Percentiles rank a stretch among this genome's conserved stretches.
Conservation (phyloP, 2,797 vertebrate genomes). For the Dermochelys coriacea region DNA sequence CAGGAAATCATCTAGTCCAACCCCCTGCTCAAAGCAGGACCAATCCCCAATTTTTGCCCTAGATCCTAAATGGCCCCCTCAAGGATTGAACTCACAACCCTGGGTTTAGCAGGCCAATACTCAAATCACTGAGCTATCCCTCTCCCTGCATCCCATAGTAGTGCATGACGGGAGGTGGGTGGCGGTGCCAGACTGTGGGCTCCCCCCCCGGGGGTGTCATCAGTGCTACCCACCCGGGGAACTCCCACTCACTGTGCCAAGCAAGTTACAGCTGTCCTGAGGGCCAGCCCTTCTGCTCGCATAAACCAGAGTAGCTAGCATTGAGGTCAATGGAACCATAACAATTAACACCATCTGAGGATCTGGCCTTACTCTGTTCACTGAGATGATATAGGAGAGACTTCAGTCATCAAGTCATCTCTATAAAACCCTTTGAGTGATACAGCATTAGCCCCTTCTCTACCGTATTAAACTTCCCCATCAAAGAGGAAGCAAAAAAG, state of each 20-base stretch:
- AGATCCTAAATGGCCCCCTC: no score
- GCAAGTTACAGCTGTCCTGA: neutral
- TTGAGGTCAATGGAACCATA: neutral
- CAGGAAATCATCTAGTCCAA: no score
- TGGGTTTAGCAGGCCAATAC: no score
- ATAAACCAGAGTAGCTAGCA: rapidly evolving
- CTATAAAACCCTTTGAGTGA: rapidly evolving
- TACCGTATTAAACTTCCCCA: neutral
- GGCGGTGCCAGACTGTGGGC: neutral
- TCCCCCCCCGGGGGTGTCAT: neutral
- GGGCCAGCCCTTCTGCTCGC: neutral
- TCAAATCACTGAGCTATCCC: no score
- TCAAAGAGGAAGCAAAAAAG: neutral
- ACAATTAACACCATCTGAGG: neutral
- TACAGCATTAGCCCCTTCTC: neutral
- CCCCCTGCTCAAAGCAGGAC: no score
- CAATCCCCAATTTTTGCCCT: no score
- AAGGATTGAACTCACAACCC: no score
- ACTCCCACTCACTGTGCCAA: neutral
- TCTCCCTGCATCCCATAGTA: neutral
- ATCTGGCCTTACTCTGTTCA: neutral
- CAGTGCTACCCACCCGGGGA: neutral
- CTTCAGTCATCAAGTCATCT: rapidly evolving
- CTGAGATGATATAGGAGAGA: neutral
- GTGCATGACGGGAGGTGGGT: rapidly evolving